phyloP scores from a whole-genome alignment of 2,888 invertebrate species.

The Conomelus anceps region DNA sequence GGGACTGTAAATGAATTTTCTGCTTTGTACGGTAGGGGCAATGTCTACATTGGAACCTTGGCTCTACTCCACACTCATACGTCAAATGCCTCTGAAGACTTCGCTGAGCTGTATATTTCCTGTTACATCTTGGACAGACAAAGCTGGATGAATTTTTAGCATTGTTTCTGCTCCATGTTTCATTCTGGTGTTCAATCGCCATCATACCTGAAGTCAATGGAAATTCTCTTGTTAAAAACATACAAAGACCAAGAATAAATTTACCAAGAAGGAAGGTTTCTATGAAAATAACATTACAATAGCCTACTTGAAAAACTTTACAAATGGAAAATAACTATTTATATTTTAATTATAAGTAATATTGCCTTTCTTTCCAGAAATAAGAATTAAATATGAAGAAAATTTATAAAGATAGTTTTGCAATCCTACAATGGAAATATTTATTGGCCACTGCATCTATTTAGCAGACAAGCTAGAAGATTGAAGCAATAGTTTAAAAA shows the following conservation, averaged over 20 bases:
- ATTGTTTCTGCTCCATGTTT: background rate
- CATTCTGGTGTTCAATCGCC: background rate
- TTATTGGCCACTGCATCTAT: too few relatives aligned
- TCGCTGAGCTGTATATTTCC: slow-evolving; percentile 22
- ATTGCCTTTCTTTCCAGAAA: too few relatives aligned
- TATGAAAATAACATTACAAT: too few relatives aligned
- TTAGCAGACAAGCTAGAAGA: too few relatives aligned
- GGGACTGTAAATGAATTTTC: slow-evolving; percentile 29
- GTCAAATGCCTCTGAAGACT: slow-evolving; percentile 40
- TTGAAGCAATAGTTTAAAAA: too few relatives aligned
- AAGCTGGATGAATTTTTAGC: background rate
- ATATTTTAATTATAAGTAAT: too few relatives aligned
- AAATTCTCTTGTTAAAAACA: background rate
- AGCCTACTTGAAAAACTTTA: too few relatives aligned
- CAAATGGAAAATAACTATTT: too few relatives aligned
- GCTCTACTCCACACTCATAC: slow-evolving; percentile 42
- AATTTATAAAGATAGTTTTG: too few relatives aligned
- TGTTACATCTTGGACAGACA: slow-evolving; percentile 25
- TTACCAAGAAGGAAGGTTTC: background rate
- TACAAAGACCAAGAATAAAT: background rate
- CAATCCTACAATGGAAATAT: too few relatives aligned
- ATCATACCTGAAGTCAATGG: background rate
- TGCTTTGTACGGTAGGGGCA: slow-evolving; percentile 31
- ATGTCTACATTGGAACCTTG: slow-evolving; percentile 39
- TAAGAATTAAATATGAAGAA: too few relatives aligned